A percentile compares a stretch with the other conserved stretches of the same genome.
These are phyloP conservation scores for Unio pictorum DNA, from an alignment of 2,888 invertebrate species.

Conservation along the genomic window DNA sequence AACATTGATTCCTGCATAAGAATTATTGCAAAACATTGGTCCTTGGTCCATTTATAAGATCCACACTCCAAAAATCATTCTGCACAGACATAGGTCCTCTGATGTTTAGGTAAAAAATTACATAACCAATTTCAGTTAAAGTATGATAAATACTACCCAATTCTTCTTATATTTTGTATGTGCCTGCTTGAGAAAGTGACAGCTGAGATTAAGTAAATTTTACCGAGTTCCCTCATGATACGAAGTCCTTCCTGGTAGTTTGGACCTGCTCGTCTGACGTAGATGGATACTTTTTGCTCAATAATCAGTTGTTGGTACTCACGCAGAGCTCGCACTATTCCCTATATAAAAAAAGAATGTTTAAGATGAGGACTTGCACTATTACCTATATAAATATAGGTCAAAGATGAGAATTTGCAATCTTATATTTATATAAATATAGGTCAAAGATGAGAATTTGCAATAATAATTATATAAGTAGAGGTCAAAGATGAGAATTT, in stretches of 20 bases:
- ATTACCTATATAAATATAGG: not conserved
- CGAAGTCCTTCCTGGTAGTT: conserved; percentile 98
- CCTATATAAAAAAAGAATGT: conserved; percentile 71
- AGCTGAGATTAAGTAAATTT: conserved; percentile 1
- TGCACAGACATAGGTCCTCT: too few species aligned
- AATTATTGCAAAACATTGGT: too few species aligned
- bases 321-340: conserved; percentile 95
- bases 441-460: not conserved
- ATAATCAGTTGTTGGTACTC: conserved; percentile 91
- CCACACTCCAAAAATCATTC: too few species aligned
- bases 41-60: too few species aligned
- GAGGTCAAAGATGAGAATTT: too few species aligned
- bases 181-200: too few species aligned
- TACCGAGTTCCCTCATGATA: conserved; percentile 89
- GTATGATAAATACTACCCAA: too few species aligned
- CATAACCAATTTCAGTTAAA: too few species aligned
- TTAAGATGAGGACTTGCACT: not conserved
- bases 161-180: too few species aligned
- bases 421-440: conserved; percentile 35
- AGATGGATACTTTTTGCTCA: conserved; percentile 93
- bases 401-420: conserved; percentile 81
- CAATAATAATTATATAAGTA: too few species aligned
- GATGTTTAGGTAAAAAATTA: too few species aligned
- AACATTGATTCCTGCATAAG: too few species aligned
- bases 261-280: conserved; percentile 96